Percentiles rank a stretch among this genome's conserved stretches.
phyloP scores from a whole-genome alignment of 30 jellyfish, hydroid and myxozoan species.

The Hydractinia echinata region DNA sequence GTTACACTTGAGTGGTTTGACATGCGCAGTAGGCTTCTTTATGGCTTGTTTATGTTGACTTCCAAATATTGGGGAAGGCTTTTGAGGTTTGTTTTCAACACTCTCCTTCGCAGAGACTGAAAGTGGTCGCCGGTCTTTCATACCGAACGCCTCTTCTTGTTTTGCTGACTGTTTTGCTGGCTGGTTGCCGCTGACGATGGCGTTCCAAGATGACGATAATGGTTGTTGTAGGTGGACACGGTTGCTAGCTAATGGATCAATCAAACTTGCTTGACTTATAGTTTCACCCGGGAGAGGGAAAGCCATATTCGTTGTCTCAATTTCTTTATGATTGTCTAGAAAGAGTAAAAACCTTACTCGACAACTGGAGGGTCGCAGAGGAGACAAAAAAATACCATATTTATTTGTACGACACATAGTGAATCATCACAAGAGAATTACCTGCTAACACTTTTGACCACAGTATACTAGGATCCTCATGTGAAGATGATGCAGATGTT shows the following conservation, averaged over 20 bases:
- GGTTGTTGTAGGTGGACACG: constrained; percentile 15
- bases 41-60: constrained; percentile 32
- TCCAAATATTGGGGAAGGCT: constrained; percentile 72
- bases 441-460: constrained; percentile 70
- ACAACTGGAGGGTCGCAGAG: background rate
- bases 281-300: constrained; percentile 44
- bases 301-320: constrained; percentile 20
- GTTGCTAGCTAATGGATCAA: background rate
- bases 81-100: constrained; percentile 37
- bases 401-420: background rate
- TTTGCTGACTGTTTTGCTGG: background rate
- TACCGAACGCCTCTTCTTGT: background rate
- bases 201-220: constrained; percentile 65
- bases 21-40: constrained; percentile 97
- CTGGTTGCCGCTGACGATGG: constrained; percentile 79
- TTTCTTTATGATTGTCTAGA: constrained; percentile 21
- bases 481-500: constrained; percentile 14
- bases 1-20: constrained; percentile 82
- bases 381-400: background rate
- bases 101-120: constrained; percentile 22
- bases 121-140: constrained; percentile 10
- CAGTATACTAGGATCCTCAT: constrained; percentile 56
- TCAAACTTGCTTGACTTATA: constrained; percentile 12
- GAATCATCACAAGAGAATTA: background rate
- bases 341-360: background rate